Evolutionary conservation across 2,797 vertebrate species (phyloP), one percentile per base, ranked within the genome.

Genomic region (Anas georgica): DNA sequence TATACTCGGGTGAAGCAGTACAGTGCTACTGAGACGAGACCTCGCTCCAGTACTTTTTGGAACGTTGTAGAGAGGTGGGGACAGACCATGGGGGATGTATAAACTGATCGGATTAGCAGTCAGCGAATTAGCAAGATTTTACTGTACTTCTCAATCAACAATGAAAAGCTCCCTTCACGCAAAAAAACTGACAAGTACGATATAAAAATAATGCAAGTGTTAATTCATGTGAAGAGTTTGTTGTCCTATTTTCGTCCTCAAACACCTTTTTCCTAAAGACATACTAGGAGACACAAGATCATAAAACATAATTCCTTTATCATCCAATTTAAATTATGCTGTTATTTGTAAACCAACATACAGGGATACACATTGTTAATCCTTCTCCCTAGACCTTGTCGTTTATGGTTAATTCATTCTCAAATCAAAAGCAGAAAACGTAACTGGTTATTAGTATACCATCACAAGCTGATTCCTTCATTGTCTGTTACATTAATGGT

Each of bases 391-490:
- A 92, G 91, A 97, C 80, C 90, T 88, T 67, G 86, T 33, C 41
- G 73, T 91, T 95, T 92, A 95, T 86, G 75, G 92, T 93, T 94
- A 97, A 94, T 85, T 81, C 92, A 93, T 91, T 89, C 92, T 87
- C 94, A 96, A 92, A 95, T 90, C 73, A 96, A 94, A 85, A 72
- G 33, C 90, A 96, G 81, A 95, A 95, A 96, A 93, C 28, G 88
- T 81, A 89, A 94, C 94, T 91, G 89, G 88, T 94, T 94, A 96
- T 94, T 96, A 94, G 92, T 94, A 91, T 96, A 94, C 93, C 91
- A 91, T 93, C 89, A 93, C 91, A 94, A 97, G 88, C 87, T 22
- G 92, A 92, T 94, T 97, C 96, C 93, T 97, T 96, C 96, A 96
- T 95, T 93, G 90, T 83, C 82, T 95, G 69, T 95, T 82, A 91